A percentile compares a stretch with the other conserved stretches of the same genome.
Evolutionary conservation across 2,888 invertebrate genomes (phyloP).

Genomic region (Mythimna impura): DNA sequence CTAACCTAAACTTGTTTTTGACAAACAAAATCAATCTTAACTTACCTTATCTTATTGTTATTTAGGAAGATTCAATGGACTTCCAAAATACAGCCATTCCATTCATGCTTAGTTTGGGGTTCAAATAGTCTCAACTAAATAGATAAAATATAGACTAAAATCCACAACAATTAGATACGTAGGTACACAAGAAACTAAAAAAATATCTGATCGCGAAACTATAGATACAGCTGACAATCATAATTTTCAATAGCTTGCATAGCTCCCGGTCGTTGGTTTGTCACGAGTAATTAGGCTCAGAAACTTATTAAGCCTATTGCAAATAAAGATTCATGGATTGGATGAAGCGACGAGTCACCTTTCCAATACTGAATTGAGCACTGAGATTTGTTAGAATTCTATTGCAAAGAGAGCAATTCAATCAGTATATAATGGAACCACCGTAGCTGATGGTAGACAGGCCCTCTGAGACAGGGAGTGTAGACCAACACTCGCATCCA

Average conservation of each 20-base stretch:
- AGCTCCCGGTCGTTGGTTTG: conserved; percentile 35
- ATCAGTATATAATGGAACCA: neutral
- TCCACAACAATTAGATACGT: too few relatives aligned
- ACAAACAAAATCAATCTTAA: too few relatives aligned
- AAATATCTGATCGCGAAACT: neutral
- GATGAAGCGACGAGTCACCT: conserved; percentile 18
- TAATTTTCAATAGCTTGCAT: conserved; percentile 35
- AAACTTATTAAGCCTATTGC: conserved; percentile 44
- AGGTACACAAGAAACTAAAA: too few relatives aligned
- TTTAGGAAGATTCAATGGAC: too few relatives aligned
- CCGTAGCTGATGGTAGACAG: neutral
- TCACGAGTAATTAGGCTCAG: conserved; percentile 54
- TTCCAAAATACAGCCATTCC: too few relatives aligned
- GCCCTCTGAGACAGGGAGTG: neutral
- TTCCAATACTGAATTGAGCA: conserved; percentile 7
- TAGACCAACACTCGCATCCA: neutral
- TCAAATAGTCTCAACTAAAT: too few relatives aligned
- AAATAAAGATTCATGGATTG: conserved; percentile 32
- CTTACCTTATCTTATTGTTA: too few relatives aligned
- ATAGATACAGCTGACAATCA: conserved; percentile 17
- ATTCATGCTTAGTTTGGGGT: too few relatives aligned
- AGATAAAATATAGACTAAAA: too few relatives aligned
- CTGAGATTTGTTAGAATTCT: neutral
- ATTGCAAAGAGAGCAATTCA: neutral
- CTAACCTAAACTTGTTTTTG: too few relatives aligned